A percentile compares a stretch with the other conserved stretches of the same genome.
Evolutionary conservation across 1,140 invertebrate species (phyloP).

Genomic region (Cotesia glomerata): DNA sequence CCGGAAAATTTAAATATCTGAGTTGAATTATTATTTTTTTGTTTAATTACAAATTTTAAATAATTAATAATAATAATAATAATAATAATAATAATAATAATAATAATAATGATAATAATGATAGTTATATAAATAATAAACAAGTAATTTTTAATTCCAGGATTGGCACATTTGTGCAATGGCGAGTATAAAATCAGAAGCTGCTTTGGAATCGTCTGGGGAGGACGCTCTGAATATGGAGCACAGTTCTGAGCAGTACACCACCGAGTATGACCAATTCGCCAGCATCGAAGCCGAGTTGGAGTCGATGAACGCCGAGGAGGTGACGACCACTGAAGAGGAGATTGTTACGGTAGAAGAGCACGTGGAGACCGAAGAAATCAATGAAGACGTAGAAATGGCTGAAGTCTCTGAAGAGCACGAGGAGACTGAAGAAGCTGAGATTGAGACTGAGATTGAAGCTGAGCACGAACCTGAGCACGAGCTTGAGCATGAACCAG

Average conservation of each 20-base stretch:
- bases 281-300: slow-evolving; percentile 60
- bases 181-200: slow-evolving; percentile 44
- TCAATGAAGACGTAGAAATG: slow-evolving; percentile 56
- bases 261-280: slow-evolving; percentile 57
- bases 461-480: slow-evolving; percentile 52
- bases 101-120: no score
- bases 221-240: slow-evolving; percentile 50
- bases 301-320: slow-evolving; percentile 59
- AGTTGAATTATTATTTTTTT: no score
- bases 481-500: slow-evolving; percentile 59
- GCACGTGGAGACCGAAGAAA: slow-evolving; percentile 32
- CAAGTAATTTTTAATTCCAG: no score
- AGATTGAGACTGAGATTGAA: slow-evolving; percentile 52
- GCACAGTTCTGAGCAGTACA: slow-evolving; percentile 48
- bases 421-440: slow-evolving; percentile 47
- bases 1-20: no score
- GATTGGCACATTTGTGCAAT: background rate
- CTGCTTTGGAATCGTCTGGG: slow-evolving; percentile 50
- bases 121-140: no score
- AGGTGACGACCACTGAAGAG: slow-evolving; percentile 57
- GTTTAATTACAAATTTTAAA: no score
- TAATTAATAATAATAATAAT: no score
- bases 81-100: no score
- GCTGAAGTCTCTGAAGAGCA: slow-evolving; percentile 46
- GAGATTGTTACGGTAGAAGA: slow-evolving; percentile 23